Conservation (phyloP, 1,140 invertebrate genomes). For the Adoxophyes honmai region DNA sequence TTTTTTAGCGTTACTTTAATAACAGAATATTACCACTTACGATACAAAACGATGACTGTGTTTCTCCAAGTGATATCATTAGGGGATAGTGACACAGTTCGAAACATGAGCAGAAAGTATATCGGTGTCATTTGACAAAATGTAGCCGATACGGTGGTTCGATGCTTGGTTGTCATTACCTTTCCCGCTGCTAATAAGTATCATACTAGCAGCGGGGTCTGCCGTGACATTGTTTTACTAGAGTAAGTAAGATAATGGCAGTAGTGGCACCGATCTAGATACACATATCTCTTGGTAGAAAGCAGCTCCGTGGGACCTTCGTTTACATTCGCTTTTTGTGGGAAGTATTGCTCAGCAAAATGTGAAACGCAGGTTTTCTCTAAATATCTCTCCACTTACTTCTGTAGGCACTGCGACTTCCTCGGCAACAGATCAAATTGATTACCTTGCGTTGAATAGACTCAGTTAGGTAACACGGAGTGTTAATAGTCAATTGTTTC, state of each 20-base stretch:
- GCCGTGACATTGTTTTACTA: slow-evolving; percentile 30
- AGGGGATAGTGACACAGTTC: not conserved
- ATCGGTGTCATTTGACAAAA: not conserved
- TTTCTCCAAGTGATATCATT: not conserved
- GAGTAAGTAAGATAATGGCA: slow-evolving; percentile 34
- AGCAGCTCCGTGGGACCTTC: slow-evolving; percentile 24
- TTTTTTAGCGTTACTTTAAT: no score
- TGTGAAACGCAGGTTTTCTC: slow-evolving; percentile 6
- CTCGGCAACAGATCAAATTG: slow-evolving; percentile 33
- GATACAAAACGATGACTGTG: no score
- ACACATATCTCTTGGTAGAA: slow-evolving; percentile 51
- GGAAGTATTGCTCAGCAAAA: not conserved
- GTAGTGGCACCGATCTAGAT: slow-evolving; percentile 45
- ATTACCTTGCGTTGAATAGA: slow-evolving; percentile 25
- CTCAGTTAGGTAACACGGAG: slow-evolving; percentile 19
- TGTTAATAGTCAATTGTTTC: slow-evolving; percentile 36
- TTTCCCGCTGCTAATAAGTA: slow-evolving; percentile 26
- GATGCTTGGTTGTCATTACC: not conserved
- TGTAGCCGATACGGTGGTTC: not conserved
- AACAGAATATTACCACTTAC: no score
- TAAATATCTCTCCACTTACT: not conserved
- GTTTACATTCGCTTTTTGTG: slow-evolving; percentile 14
- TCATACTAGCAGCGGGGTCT: slow-evolving; percentile 28
- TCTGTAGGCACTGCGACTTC: slow-evolving; percentile 4
- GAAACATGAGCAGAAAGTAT: not conserved